Conservation (phyloP, 30 jellyfish, hydroid and myxozoan species). For the Cassiopea xamachana region DNA sequence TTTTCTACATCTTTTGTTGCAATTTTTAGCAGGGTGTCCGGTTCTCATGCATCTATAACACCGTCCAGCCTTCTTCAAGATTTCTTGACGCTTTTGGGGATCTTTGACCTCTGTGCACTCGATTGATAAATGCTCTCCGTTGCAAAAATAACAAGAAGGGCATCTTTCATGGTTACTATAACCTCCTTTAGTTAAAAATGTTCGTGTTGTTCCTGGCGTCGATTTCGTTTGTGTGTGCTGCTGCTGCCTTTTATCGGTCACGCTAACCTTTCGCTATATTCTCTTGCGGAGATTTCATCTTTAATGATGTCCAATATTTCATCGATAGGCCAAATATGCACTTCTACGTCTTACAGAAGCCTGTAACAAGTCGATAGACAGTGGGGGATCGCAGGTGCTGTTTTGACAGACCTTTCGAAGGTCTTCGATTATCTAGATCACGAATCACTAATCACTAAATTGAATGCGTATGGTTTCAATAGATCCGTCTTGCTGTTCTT, state of each 20-base stretch:
- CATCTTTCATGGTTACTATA: background rate
- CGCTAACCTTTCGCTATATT: background rate
- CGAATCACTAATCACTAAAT: too few species aligned
- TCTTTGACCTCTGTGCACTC: conserved; percentile 16
- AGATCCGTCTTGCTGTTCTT: too few species aligned
- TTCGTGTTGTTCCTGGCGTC: background rate
- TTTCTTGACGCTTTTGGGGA: background rate
- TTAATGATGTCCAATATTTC: background rate
- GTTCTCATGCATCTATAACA: conserved; percentile 17
- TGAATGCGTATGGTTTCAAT: too few species aligned
- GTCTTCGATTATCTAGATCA: too few species aligned
- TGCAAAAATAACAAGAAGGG: background rate
- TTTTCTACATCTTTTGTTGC: conserved; percentile 15
- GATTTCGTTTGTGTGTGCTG: background rate
- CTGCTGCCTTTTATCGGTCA: background rate
- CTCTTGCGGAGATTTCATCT: background rate
- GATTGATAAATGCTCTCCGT: background rate
- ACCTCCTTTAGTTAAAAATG: background rate
- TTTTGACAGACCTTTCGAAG: too few species aligned
- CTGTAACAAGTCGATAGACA: too few species aligned
- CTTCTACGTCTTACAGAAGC: too few species aligned
- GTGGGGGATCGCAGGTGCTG: too few species aligned
- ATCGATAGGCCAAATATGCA: background rate
- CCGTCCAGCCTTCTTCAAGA: conserved; percentile 29
- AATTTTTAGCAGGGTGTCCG: conserved; percentile 30